phyloP scores from a whole-genome alignment of 2,113 vertebrate genomes.

The Colossoma macropomum region DNA sequence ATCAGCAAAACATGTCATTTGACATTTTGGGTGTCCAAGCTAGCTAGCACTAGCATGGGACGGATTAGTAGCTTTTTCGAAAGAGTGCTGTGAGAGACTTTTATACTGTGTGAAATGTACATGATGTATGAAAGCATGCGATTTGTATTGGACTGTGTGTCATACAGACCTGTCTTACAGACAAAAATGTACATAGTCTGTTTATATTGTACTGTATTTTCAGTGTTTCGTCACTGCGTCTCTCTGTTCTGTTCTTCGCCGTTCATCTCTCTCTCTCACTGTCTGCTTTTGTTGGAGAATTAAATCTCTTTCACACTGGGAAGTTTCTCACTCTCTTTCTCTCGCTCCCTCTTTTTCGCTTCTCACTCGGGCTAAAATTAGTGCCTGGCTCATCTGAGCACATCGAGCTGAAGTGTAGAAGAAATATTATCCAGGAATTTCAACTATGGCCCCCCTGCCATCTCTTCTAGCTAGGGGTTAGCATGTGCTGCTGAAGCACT shows the following conservation, averaged over 20 bases:
- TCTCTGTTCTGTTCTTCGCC: constrained; percentile 4
- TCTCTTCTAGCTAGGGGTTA: not conserved
- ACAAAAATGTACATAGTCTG: constrained; percentile 72
- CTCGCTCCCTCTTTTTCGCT: constrained; percentile 3
- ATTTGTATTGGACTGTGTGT: constrained; percentile 57
- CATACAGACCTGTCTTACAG: constrained; percentile 60
- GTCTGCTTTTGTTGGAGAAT: constrained; percentile 33
- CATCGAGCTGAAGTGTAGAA: constrained; percentile 71
- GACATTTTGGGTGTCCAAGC: no score
- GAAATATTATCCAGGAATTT: constrained; percentile 79
- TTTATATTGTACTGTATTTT: constrained; percentile 54
- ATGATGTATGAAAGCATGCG: not conserved
- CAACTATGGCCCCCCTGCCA: constrained; percentile 65
- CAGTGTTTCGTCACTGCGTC: not conserved
- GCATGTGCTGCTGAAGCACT: constrained; percentile 48
- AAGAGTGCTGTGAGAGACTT: not conserved
- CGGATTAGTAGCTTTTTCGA: no score
- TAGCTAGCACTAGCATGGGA: no score
- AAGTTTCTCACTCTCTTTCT: not conserved
- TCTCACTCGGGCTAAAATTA: constrained; percentile 71
- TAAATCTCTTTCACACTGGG: constrained; percentile 25
- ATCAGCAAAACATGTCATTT: no score
- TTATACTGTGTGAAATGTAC: constrained; percentile 32
- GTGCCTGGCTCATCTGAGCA: constrained; percentile 67
- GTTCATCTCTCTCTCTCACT: constrained; percentile 3